A percentile compares a stretch with the other conserved stretches of the same genome.
These are phyloP conservation scores for Prionace glauca DNA, from an alignment of 2,797 vertebrate genomes.

Conservation along the genomic window DNA sequence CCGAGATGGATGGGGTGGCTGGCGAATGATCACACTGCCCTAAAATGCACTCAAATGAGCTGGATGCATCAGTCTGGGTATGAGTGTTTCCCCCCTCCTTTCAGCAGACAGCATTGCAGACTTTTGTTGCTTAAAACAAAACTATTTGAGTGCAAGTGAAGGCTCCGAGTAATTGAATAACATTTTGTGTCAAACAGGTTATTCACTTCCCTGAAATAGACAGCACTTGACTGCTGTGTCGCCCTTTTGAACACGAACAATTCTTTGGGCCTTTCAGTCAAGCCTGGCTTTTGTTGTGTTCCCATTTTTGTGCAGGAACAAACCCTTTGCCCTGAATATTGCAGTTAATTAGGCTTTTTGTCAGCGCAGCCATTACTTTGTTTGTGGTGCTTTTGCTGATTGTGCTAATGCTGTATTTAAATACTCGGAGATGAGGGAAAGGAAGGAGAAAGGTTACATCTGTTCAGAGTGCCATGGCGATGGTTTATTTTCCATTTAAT, in stretches of 20 bases:
- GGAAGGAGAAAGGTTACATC: not conserved
- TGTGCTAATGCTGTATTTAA: not conserved
- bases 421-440: not conserved
- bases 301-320: not conserved
- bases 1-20: not conserved
- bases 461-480: not conserved
- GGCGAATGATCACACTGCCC: not conserved
- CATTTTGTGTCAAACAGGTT: slow-evolving; percentile 35
- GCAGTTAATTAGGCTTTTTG: slow-evolving; percentile 31
- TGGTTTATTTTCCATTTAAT: not conserved
- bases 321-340: slow-evolving; percentile 28
- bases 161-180: slow-evolving; percentile 33
- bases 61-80: not conserved
- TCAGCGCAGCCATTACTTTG: not conserved
- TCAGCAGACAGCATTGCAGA: not conserved
- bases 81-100: not conserved
- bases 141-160: slow-evolving; percentile 22
- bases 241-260: slow-evolving; percentile 12
- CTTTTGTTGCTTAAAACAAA: slow-evolving; percentile 25
- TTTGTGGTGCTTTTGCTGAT: not conserved
- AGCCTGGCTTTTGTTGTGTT: slow-evolving; percentile 23
- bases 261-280: slow-evolving; percentile 1
- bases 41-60: not conserved
- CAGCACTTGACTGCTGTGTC: slow-evolving; percentile 32
- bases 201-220: slow-evolving; percentile 35